Base-by-base conservation (phyloP, 2,888 invertebrate genomes). In the Elmis aenea region DNA sequence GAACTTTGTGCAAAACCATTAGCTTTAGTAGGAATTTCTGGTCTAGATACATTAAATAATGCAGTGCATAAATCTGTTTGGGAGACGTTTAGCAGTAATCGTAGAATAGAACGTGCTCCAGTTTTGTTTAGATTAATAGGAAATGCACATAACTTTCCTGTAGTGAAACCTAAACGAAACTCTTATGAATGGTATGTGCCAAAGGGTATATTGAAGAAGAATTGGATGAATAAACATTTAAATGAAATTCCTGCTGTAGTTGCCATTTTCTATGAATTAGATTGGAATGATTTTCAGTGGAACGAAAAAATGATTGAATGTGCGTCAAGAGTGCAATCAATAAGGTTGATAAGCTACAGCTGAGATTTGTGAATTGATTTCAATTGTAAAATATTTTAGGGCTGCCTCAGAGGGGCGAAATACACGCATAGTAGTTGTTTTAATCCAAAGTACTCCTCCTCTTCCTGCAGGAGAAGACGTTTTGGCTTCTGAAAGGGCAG, bases 111-210 rank as follows among this genome's bases (percentile, higher is more conserved):
- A 60, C 77, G 90, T 56, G 80, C 87, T 25, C 79, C 89, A 1
- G 79, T 96, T 38, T 79, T 84, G 52, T 92, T 92, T 67, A 86
- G 87, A 64, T 70, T 90, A 38, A 75, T 94, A 33, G 77, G 80
- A 44, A 79, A 82, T 47, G 85, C 85, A 16, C 85, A 91, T 67
- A 88, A 89, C 57, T 94, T 93, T 67, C 92, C 93, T 3, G 78
- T 83, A 15, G 79, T 85, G 4, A 90, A 90, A 63, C 85, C 87
- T 3, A 88, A 91, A 72, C 75, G 90, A 48, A 84, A 83, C 57
- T 87, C 90, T 0, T 95, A 94, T 66, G 95, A 95, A 61, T 92
- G 91, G 88, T 94, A 94, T 66, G 85, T 91, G 52, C 92, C 92
- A 0, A 89, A 88, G 66, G 96, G 97, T 6, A 87, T 97, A 47